Evolutionary conservation across 2,797 vertebrate genomes (phyloP).

Genomic region (Chlorospingus semifuscus): DNA sequence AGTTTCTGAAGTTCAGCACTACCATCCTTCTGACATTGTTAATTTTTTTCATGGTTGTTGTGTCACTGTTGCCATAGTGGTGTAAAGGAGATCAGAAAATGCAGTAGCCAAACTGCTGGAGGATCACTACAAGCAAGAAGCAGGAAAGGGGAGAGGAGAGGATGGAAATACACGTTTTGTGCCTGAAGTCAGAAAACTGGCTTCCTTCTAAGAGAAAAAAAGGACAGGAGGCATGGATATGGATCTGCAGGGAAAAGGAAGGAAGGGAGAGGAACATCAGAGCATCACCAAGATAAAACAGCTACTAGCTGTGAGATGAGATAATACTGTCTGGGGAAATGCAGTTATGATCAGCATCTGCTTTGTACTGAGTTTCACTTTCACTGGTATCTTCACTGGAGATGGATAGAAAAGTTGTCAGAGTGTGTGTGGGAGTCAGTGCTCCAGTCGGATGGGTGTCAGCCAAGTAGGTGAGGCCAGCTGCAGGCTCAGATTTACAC

Average conservation of each 20-base stretch:
- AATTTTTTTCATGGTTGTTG: not conserved
- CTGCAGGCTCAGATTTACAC: not conserved
- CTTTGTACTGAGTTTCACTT: constrained; percentile 12
- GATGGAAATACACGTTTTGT: not conserved
- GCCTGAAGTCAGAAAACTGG: not conserved
- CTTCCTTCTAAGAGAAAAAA: constrained; percentile 1
- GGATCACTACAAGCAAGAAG: not conserved
- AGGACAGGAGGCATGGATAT: not conserved
- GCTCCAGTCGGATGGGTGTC: not conserved
- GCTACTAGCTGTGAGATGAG: constrained; percentile 22
- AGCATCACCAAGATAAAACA: constrained; percentile 21
- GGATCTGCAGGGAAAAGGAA: not conserved
- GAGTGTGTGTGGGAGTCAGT: not conserved
- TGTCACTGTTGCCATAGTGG: not conserved
- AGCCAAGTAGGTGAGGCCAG: not conserved
- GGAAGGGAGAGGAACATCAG: not conserved
- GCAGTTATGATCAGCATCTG: not conserved
- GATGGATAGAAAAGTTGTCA: not conserved
- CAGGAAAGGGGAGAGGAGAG: not conserved
- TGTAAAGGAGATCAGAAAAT: not conserved
- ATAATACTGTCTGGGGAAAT: not conserved
- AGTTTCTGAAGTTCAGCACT: not conserved
- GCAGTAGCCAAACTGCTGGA: not conserved
- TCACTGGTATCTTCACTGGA: not conserved
- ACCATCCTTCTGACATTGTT: not conserved